A percentile compares a stretch with the other conserved stretches of the same genome.
Evolutionary conservation across 2,113 vertebrate species (phyloP).

Genomic region (Saccopteryx bilineata): DNA sequence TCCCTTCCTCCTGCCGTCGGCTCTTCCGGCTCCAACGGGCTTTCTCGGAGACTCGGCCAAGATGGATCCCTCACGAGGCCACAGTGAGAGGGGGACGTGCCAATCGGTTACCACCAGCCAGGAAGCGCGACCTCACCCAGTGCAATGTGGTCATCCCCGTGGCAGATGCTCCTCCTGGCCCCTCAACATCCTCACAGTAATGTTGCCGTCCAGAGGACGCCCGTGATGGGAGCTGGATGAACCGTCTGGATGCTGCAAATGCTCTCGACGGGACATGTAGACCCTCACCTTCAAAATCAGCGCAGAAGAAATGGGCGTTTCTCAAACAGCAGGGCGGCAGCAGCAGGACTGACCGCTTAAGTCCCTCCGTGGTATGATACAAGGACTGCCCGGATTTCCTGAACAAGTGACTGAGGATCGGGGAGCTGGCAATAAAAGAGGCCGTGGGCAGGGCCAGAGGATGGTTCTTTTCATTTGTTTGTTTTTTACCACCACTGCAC

Average conservation of each 20-base stretch:
- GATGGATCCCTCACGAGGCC: constrained; percentile 44
- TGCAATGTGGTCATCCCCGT: neutral
- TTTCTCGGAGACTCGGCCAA: constrained; percentile 56
- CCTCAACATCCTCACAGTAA: neutral
- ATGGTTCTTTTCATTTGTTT: neutral
- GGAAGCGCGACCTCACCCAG: constrained; percentile 28
- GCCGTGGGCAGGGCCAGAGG: neutral
- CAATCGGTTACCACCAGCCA: constrained; percentile 25
- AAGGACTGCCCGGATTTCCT: neutral
- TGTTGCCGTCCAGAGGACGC: constrained; percentile 25
- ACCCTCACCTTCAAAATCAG: constrained; percentile 57
- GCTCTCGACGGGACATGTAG: constrained; percentile 64
- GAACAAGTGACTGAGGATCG: neutral
- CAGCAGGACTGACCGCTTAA: neutral
- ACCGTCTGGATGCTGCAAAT: constrained; percentile 63
- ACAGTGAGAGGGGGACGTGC: neutral
- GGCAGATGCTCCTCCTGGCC: neutral
- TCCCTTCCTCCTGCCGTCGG: constrained; percentile 36
- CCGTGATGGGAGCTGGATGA: constrained; percentile 43
- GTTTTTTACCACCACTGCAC: too few relatives aligned
- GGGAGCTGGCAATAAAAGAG: neutral
- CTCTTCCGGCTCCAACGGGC: constrained; percentile 40
- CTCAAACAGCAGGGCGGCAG: neutral
- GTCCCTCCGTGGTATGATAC: neutral
- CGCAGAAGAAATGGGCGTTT: constrained; percentile 62